Conservation (phyloP, 1,140 invertebrate species). For the Bathynomus jamesi region DNA sequence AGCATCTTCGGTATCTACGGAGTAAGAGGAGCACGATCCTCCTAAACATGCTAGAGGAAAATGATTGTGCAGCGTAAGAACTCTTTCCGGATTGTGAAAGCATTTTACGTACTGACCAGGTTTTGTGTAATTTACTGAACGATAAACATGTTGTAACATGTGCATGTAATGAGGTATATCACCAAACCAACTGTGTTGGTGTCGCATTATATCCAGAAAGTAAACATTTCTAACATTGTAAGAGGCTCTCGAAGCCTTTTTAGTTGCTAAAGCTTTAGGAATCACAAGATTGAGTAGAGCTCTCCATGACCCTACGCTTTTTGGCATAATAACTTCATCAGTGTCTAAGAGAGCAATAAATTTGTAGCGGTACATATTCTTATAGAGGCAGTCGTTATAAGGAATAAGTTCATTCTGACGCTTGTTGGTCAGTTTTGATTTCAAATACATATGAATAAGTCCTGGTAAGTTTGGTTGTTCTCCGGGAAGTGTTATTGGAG, state of each 20-base stretch:
- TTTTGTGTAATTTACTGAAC: constrained; percentile 83
- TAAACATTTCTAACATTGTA: constrained; percentile 91
- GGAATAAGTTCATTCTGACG: constrained; percentile 91
- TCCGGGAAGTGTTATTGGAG: constrained; percentile 78
- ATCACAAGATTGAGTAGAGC: constrained; percentile 66
- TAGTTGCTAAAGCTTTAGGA: constrained; percentile 52
- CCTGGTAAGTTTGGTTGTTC: constrained; percentile 81
- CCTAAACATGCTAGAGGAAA: constrained; percentile 82
- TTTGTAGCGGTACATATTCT: constrained; percentile 81
- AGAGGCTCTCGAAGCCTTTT: constrained; percentile 66
- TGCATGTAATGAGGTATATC: constrained; percentile 83
- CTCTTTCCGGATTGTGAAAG: constrained; percentile 83
- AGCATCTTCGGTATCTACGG: constrained; percentile 70
- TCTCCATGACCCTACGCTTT: constrained; percentile 53
- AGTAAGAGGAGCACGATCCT: constrained; percentile 73
- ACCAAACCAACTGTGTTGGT: constrained; percentile 70
- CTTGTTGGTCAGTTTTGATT: constrained; percentile 73
- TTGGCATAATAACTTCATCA: neutral
- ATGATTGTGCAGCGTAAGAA: constrained; percentile 84
- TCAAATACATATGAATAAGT: constrained; percentile 78
- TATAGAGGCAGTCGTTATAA: constrained; percentile 93
- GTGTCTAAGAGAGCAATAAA: constrained; percentile 82
- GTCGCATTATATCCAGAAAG: constrained; percentile 80
- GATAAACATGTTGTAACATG: constrained; percentile 87
- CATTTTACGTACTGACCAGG: constrained; percentile 89